Evolutionary conservation across 2,888 invertebrate genomes (phyloP).

Genomic region (Troglohyphantes excavatus): DNA sequence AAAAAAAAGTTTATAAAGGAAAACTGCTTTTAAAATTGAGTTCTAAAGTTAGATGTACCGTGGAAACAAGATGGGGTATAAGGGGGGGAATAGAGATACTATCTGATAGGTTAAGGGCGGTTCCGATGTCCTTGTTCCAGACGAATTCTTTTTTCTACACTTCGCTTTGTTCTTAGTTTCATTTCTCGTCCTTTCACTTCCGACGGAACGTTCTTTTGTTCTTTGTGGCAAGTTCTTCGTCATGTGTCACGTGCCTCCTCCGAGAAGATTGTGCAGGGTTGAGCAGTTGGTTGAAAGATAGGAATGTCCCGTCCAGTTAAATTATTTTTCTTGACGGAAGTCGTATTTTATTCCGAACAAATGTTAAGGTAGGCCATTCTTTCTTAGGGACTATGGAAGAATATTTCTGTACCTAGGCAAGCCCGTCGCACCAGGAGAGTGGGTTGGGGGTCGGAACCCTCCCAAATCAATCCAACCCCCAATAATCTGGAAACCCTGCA

Average conservation of each 20-base stretch:
- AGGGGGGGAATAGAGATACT: constrained; percentile 11
- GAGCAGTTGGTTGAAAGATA: not conserved
- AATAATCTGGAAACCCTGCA: no score
- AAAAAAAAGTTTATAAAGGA: constrained; percentile 37
- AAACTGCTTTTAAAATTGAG: constrained; percentile 74
- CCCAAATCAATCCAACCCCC: no score
- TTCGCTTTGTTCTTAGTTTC: constrained; percentile 1
- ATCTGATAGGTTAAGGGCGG: not conserved
- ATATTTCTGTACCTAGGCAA: no score
- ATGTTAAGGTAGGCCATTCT: no score
- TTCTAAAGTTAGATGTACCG: constrained; percentile 63
- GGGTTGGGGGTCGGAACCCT: no score
- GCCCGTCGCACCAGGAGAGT: no score
- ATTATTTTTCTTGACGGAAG: constrained; percentile 8
- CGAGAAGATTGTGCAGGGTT: constrained; percentile 16
- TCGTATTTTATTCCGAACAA: not conserved
- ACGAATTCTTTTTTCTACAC: not conserved
- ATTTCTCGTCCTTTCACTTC: not conserved
- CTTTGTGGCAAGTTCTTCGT: constrained; percentile 21
- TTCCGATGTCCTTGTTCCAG: constrained; percentile 25
- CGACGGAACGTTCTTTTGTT: constrained; percentile 16
- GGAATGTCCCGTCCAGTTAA: not conserved
- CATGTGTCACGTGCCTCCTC: constrained; percentile 23
- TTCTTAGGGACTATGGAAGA: no score
- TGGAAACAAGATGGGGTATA: constrained; percentile 40